Base-by-base conservation (phyloP, 2,797 vertebrate species). In the Falco cherrug region DNA sequence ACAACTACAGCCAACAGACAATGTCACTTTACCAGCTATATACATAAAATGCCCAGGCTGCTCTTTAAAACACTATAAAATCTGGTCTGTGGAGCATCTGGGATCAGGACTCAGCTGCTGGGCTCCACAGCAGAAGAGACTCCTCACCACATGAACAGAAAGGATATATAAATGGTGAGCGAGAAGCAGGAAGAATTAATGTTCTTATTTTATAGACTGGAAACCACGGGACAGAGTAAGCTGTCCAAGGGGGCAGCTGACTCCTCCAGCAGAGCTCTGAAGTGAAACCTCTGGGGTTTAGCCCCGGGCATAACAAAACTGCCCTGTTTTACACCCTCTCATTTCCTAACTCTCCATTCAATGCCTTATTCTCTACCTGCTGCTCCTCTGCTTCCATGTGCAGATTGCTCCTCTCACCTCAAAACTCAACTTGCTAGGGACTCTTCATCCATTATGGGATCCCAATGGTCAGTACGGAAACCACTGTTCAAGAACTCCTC, bases 31-130 rank as follows among this genome's bases (percentile, higher is more conserved):
- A 65, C 47, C 71, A 92, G 78, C 57, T 75, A 39, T 39, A 77
- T 35, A 48, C 24, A 43, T 59, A 85, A 75, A 68, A 89, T 95
- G 57, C 60, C 37, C 57, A 48, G 71, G 53, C 33, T 80, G 54
- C 81, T 95, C 68, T 90, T 73, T 39, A 80, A 87, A n/a, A 90
- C 67, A 35, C 22, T 79, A 60, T 57, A 85, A 89, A 94, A 89
- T 61, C 78, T 71, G 45, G 63, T 85, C 39, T 37, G 57, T 43
- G 61, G 50, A 59, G 47, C 51, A 60, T 24, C 48, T 50, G 61
- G 85, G 75, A 80, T 71, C 78, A 71, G 33, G 84, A 71, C 21
- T 26, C 84, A 82, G 56, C 43, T 87, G 61, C 67, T 2, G 0
- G 56, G 63, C 28, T 67, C 68, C 85, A 73, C 64, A 77, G 51